These are phyloP conservation scores for Priocnemis perturbator DNA, from an alignment of 2,888 invertebrate species.

Conservation along the genomic window DNA sequence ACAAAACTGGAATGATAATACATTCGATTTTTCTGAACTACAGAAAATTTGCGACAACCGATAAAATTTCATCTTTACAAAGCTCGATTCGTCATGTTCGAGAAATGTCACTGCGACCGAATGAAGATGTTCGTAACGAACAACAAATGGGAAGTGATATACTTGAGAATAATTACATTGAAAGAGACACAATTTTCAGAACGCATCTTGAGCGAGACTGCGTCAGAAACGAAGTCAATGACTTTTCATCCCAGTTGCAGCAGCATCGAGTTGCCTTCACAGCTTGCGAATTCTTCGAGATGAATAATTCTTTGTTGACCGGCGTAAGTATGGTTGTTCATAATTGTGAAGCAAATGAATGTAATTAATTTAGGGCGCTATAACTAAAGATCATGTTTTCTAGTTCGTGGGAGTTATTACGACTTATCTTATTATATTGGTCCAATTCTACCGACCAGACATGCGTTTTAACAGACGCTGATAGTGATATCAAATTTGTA, in stretches of 20 bases:
- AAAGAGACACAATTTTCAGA: slow-evolving; percentile 36
- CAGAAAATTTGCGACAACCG: background rate
- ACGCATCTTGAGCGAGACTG: slow-evolving; percentile 43
- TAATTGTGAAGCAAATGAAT: background rate
- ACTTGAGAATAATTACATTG: slow-evolving; percentile 28
- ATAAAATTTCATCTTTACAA: background rate
- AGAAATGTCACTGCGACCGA: background rate
- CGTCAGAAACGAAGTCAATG: slow-evolving; percentile 58
- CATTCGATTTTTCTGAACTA: slow-evolving; percentile 49
- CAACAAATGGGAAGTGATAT: slow-evolving; percentile 6
- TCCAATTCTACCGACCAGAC: slow-evolving; percentile 64
- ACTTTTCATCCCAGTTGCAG: slow-evolving; percentile 61
- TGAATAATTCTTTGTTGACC: slow-evolving; percentile 60
- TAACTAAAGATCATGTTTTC: slow-evolving; percentile 26
- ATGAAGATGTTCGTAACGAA: too few species aligned
- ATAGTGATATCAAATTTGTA: too few species aligned
- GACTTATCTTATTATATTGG: slow-evolving; percentile 65
- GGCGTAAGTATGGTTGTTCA: slow-evolving; percentile 53
- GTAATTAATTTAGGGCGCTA: background rate
- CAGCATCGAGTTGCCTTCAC: slow-evolving; percentile 56
- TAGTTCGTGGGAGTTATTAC: slow-evolving; percentile 67
- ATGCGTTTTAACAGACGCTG: slow-evolving; percentile 2
- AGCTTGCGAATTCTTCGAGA: slow-evolving; percentile 62
- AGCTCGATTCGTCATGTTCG: background rate
- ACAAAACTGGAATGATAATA: slow-evolving; percentile 53